phyloP scores from a whole-genome alignment of 2,888 invertebrate species.

The Acrobasis consociella region DNA sequence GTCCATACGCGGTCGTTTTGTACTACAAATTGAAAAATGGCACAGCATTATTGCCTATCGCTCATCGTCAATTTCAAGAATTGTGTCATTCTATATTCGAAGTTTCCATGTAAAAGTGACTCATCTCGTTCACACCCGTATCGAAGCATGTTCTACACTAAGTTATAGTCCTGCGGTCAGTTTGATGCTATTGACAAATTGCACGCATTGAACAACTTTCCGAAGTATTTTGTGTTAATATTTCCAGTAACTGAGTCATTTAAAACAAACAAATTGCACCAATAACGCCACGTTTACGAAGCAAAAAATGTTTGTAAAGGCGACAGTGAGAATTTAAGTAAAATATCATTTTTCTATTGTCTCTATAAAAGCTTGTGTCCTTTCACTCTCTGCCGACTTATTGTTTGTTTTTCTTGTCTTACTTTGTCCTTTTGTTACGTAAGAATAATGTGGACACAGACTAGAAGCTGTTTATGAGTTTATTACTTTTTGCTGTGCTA shows the following conservation, averaged over 20 bases:
- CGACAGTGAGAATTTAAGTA: slow-evolving; percentile 48
- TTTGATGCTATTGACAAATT: slow-evolving; percentile 6
- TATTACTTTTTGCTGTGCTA: slow-evolving; percentile 28
- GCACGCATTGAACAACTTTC: background rate
- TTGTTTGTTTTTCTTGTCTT: slow-evolving; percentile 48
- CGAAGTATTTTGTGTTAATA: background rate
- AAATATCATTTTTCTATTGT: slow-evolving; percentile 66
- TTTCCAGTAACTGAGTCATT: background rate
- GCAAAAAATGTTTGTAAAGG: slow-evolving; percentile 43
- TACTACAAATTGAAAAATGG: slow-evolving; percentile 59
- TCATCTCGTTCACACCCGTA: background rate
- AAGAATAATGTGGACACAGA: slow-evolving; percentile 42
- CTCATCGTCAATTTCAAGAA: slow-evolving; percentile 42
- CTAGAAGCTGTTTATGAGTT: slow-evolving; percentile 29
- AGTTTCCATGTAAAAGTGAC: slow-evolving; percentile 16
- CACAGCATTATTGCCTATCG: slow-evolving; percentile 53
- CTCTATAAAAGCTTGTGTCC: slow-evolving; percentile 48
- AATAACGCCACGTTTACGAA: slow-evolving; percentile 42
- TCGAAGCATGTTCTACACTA: background rate
- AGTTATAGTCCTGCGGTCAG: background rate
- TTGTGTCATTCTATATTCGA: background rate
- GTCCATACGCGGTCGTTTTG: slow-evolving; percentile 33
- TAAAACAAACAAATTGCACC: slow-evolving; percentile 36
- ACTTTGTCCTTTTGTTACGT: slow-evolving; percentile 37
- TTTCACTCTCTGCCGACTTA: slow-evolving; percentile 53